Evolutionary conservation across 2,797 vertebrate genomes (phyloP).

Genomic region (Clarias pachynema): DNA sequence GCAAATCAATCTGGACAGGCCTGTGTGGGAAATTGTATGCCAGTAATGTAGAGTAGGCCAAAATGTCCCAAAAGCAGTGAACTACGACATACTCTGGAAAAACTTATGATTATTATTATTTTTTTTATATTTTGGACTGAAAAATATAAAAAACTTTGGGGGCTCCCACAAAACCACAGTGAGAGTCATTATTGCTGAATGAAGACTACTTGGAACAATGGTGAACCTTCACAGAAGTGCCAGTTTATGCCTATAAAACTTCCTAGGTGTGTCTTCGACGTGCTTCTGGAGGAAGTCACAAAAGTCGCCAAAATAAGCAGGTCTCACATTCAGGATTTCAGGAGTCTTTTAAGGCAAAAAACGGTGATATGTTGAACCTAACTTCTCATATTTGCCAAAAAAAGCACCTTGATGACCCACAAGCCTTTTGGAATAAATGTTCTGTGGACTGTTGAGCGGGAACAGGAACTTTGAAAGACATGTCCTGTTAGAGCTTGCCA

Average conservation of each 20-base stretch:
- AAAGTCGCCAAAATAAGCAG: neutral
- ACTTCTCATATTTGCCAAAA: neutral
- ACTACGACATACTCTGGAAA: neutral
- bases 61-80: neutral
- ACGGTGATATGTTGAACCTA: neutral
- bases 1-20: neutral
- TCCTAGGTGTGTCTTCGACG: too few species aligned
- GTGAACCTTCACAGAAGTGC: neutral
- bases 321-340: too few species aligned
- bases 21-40: neutral
- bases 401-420: neutral
- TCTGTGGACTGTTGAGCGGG: neutral
- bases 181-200: neutral
- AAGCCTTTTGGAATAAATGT: neutral
- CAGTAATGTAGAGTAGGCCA: neutral
- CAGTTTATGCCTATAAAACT: neutral
- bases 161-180: neutral
- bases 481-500: neutral
- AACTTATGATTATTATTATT: neutral
- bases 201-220: neutral
- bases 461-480: neutral
- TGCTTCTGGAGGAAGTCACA: neutral
- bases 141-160: too few species aligned
- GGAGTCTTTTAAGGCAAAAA: neutral
- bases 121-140: neutral